Percentiles rank a stretch among this genome's conserved stretches.
Evolutionary conservation across 53 echinoderm and acorn worm genomes (phyloP).

Genomic region (Hippasteria phrygiana): DNA sequence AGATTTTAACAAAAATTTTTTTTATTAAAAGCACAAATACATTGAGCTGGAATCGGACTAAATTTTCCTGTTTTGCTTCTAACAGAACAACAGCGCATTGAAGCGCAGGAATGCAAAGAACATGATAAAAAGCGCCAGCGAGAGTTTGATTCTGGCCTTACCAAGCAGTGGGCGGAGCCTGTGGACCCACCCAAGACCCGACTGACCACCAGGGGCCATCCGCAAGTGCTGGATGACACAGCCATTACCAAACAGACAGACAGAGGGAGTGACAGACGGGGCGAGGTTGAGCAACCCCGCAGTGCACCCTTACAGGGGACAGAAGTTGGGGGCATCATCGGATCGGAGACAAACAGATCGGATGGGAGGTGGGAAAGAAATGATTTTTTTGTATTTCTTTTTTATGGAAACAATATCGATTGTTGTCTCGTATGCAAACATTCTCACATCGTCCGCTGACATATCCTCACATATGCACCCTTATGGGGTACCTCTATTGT

Average conservation of each 20-base stretch:
- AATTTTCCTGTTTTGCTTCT: neutral
- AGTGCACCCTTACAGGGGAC: constrained; percentile 63
- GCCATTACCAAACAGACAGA: constrained; percentile 14
- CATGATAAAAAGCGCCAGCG: constrained; percentile 59
- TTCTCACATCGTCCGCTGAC: too few relatives aligned
- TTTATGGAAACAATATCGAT: too few relatives aligned
- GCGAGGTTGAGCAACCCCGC: constrained; percentile 60
- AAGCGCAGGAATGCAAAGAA: constrained; percentile 60
- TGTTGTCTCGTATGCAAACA: too few relatives aligned
- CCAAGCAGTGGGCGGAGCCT: constrained; percentile 85
- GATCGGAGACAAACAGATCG: neutral
- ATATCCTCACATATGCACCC: too few relatives aligned
- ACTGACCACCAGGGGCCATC: neutral
- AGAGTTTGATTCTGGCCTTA: constrained; percentile 42
- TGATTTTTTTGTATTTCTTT: too few relatives aligned
- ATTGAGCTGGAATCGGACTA: neutral
- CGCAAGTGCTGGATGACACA: constrained; percentile 31
- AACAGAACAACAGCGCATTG: constrained; percentile 49
- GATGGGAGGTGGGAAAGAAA: constrained; percentile 5
- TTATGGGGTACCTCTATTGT: too few relatives aligned
- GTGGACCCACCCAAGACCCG: constrained; percentile 53
- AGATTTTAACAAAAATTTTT: too few relatives aligned
- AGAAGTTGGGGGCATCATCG: neutral
- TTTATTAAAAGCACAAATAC: too few relatives aligned
- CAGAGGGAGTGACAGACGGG: neutral